Base-by-base conservation (phyloP, 2,113 vertebrate genomes). In the Spheniscus mendiculus region DNA sequence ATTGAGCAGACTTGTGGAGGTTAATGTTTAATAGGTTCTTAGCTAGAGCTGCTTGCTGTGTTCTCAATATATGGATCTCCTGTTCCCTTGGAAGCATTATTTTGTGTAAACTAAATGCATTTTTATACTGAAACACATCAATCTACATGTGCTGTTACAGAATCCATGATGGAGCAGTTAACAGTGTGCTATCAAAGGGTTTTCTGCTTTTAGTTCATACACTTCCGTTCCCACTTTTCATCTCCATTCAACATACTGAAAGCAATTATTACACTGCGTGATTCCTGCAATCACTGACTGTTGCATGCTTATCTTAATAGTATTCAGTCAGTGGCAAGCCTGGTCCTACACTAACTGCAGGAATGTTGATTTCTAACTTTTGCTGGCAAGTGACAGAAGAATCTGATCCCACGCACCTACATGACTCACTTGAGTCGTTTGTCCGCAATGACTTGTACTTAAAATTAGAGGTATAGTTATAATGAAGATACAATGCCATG, bases 21-120 rank as follows among this genome's bases (percentile, higher is more conserved):
- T 96, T 97, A 89, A 95, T 86, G 42, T 90, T 95, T 78, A 96
- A 91, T n/a, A 56, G 66, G 21, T 80, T 77, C 58, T 27, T 86
- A n/a, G 40, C 42, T 83, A 55, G 59, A 76, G 36, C 76, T 92
- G 47, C 47, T 81, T 70, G 29, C 50, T 80, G 8, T 66, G 36
- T 89, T 90, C 53, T 80, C 29, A 70, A 44, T 27, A 14, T 38
- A 36, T 6, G 14, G 16, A n/a, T 90, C 89, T 80, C 49, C 36
- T 47, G 17, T 69, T 87, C 40, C 59, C 27, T 83, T 84, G 67
- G 47, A 87, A 87, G n/a, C 45, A 30, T 74, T 93, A 67, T 62
- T 84, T 81, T 83, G 11, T 88, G 77, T 76, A 84, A 91, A 83
- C 47, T 50, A 42, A 85, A 70, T 30, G 17, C 7, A 14, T 78